phyloP scores from a whole-genome alignment of 2,113 vertebrate species.

The Ailurus styani region DNA sequence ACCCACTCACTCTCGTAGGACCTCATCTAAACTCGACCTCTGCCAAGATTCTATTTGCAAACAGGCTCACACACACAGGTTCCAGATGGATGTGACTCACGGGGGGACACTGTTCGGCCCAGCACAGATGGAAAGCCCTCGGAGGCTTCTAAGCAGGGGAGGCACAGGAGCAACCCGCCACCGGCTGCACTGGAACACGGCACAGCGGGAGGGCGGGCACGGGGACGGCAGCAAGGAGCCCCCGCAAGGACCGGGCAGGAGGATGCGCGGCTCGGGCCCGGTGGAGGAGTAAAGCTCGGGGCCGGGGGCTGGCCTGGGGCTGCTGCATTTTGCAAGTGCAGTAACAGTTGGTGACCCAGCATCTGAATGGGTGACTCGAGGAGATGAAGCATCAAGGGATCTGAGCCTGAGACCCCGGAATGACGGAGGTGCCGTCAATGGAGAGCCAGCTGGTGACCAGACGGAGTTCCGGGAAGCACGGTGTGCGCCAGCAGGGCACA shows the following conservation, averaged over 20 bases:
- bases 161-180: fast-evolving
- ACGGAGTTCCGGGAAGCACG: fast-evolving
- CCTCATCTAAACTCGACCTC: neutral
- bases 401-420: neutral
- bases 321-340: neutral
- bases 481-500: fast-evolving
- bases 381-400: neutral
- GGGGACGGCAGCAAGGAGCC: neutral
- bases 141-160: neutral
- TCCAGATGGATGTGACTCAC: fast-evolving
- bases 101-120: neutral
- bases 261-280: fast-evolving
- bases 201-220: fast-evolving
- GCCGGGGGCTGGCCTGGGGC: neutral
- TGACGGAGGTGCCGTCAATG: fast-evolving
- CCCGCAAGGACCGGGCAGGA: fast-evolving
- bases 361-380: neutral
- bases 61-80: too few species aligned
- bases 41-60: neutral
- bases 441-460: too few species aligned
- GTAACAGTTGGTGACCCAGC: too few species aligned
- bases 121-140: neutral
- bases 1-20: neutral
- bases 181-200: fast-evolving
- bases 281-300: fast-evolving